Conservation (phyloP, 2,113 vertebrate genomes). For the Megaleporinus macrocephalus region DNA sequence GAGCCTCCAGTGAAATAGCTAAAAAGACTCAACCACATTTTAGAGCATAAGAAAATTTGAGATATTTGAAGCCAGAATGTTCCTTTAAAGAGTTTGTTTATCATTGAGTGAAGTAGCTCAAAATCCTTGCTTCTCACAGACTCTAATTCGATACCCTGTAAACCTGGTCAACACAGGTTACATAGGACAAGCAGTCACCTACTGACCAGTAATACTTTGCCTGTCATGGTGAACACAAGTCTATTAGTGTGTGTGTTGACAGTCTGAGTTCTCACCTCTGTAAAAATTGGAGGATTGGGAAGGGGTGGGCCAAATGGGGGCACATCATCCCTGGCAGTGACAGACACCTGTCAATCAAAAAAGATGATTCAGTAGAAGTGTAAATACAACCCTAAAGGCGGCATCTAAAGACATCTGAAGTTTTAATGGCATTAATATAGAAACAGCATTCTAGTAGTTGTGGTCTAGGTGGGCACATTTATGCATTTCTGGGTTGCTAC, state of each 20-base stretch:
- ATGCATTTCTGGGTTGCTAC: too few relatives aligned
- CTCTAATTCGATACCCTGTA: too few relatives aligned
- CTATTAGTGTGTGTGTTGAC: not conserved
- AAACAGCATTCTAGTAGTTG: too few relatives aligned
- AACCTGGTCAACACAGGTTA: not conserved
- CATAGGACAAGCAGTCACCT: not conserved
- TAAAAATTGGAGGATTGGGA: conserved; percentile 76
- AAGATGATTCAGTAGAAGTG: not conserved
- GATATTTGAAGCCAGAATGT: too few relatives aligned
- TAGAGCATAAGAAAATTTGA: too few relatives aligned
- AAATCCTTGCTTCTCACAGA: too few relatives aligned
- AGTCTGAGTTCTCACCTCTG: conserved; percentile 62
- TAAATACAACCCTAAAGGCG: not conserved
- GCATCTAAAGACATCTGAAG: too few relatives aligned
- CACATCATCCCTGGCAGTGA: conserved; percentile 77
- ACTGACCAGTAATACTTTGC: not conserved
- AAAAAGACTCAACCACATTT: too few relatives aligned
- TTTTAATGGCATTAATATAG: too few relatives aligned
- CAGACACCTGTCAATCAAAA: conserved; percentile 67
- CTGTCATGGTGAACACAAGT: not conserved
- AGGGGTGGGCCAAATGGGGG: conserved; percentile 76
- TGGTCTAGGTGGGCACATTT: too few relatives aligned
- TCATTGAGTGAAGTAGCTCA: too few relatives aligned
- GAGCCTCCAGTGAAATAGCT: too few relatives aligned
- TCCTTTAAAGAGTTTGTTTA: not conserved